These are phyloP conservation scores for Tachuris rubrigastra DNA, from an alignment of 2,113 vertebrate species.

Conservation along the genomic window DNA sequence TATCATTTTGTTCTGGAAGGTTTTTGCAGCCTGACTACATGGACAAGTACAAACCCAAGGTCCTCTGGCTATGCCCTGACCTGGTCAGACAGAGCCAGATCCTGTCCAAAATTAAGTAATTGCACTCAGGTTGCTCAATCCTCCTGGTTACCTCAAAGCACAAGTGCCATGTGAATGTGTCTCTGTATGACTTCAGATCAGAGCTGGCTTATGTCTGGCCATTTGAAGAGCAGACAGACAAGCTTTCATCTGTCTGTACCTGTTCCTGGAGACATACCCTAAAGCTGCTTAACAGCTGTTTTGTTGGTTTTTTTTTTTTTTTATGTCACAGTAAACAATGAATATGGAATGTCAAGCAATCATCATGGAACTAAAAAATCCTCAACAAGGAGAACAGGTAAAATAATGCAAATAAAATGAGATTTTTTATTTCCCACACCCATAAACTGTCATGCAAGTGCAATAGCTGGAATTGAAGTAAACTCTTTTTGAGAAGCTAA, in stretches of 20 bases:
- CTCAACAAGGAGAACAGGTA: conserved; percentile 32
- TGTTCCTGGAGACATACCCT: conserved; percentile 57
- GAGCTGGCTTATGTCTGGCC: conserved; percentile 32
- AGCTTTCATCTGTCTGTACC: conserved; percentile 57
- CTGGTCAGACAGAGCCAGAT: conserved; percentile 7
- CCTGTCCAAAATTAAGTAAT: conserved; percentile 17
- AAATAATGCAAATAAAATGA: conserved; percentile 54
- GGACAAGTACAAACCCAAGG: not conserved
- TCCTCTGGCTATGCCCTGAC: conserved; percentile 14
- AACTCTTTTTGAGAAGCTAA: conserved; percentile 4
- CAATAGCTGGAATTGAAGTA: not conserved
- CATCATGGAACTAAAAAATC: conserved; percentile 18
- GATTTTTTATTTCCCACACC: not conserved
- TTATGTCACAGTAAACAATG: conserved; percentile 54
- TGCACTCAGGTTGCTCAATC: not conserved
- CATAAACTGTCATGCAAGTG: conserved; percentile 15
- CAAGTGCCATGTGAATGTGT: conserved; percentile 28
- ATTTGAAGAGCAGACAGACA: conserved; percentile 49
- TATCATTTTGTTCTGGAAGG: not conserved
- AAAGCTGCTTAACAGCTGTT: conserved; percentile 32
- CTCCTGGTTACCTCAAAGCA: conserved; percentile 25
- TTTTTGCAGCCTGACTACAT: not conserved
- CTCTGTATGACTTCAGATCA: conserved; percentile 28
- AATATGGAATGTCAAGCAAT: conserved; percentile 36
- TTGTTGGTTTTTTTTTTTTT: not conserved